phyloP scores from a whole-genome alignment of 2,113 vertebrate species.

The Scopus umbretta region DNA sequence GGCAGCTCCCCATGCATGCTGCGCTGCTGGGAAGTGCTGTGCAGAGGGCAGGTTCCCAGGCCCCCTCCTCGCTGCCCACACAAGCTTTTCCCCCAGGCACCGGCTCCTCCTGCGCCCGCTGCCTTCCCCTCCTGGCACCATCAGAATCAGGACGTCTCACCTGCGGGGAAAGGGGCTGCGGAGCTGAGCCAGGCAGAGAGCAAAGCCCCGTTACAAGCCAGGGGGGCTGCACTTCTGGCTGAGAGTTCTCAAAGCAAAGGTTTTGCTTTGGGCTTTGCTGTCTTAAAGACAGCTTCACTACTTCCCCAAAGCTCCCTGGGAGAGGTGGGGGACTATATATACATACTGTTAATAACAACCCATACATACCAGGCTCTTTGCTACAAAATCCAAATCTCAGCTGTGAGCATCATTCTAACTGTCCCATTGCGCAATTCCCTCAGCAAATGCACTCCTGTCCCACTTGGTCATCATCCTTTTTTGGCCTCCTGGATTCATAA shows the following conservation, averaged over 20 bases:
- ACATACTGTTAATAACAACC: background rate
- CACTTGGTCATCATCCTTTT: background rate
- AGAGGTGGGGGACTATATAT: background rate
- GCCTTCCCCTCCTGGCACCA: background rate
- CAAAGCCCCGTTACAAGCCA: background rate
- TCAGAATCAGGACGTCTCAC: background rate
- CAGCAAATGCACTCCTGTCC: background rate
- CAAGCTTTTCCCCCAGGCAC: background rate
- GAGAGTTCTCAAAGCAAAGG: background rate
- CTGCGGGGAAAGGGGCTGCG: background rate
- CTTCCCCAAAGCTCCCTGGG: background rate
- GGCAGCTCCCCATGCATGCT: background rate
- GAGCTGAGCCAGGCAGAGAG: background rate
- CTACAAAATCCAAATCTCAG: background rate
- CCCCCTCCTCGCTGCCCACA: background rate
- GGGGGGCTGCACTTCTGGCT: background rate
- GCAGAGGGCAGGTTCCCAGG: background rate
- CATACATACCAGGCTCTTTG: background rate
- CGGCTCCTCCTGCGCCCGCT: background rate
- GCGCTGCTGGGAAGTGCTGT: background rate
- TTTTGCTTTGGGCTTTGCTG: background rate
- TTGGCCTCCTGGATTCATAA: background rate
- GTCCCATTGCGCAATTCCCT: background rate
- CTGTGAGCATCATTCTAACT: background rate
- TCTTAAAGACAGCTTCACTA: background rate